phyloP scores from a whole-genome alignment of 1,140 invertebrate genomes.

The Caenorhabditis remanei region DNA sequence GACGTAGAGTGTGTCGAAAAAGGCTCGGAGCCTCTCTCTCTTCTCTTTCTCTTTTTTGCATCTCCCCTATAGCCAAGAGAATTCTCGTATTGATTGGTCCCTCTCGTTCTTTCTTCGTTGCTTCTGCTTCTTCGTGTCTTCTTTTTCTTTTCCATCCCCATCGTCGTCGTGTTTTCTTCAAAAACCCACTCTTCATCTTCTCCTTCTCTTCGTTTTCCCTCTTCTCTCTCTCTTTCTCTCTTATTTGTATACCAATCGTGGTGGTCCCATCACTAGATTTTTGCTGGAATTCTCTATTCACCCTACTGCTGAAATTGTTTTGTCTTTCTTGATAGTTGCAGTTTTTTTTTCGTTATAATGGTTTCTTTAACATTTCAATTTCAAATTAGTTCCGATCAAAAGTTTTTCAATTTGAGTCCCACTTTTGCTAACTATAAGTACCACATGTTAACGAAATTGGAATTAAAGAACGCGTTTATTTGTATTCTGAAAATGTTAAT shows the following conservation, averaged over 20 bases:
- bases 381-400: too few relatives aligned
- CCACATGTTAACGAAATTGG: too few relatives aligned
- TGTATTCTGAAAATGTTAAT: too few relatives aligned
- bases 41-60: not conserved
- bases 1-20: slow-evolving; percentile 36
- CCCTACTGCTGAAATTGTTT: not conserved
- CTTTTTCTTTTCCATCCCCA: not conserved
- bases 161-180: too few relatives aligned
- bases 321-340: not conserved
- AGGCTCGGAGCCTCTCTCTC: not conserved
- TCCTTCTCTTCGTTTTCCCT: not conserved
- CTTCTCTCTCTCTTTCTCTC: not conserved
- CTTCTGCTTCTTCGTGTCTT: not conserved
- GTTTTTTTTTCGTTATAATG: too few relatives aligned
- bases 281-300: not conserved
- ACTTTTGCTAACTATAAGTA: too few relatives aligned
- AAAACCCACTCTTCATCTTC: not conserved
- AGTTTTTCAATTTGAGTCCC: too few relatives aligned
- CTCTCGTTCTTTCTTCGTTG: slow-evolving; percentile 3
- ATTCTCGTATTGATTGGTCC: slow-evolving; percentile 50
- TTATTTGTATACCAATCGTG: slow-evolving; percentile 19
- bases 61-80: too few relatives aligned
- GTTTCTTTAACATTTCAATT: too few relatives aligned
- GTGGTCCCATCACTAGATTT: not conserved
- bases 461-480: too few relatives aligned